Conservation (phyloP, 2,113 vertebrate species). For the Eretmochelys imbricata region DNA sequence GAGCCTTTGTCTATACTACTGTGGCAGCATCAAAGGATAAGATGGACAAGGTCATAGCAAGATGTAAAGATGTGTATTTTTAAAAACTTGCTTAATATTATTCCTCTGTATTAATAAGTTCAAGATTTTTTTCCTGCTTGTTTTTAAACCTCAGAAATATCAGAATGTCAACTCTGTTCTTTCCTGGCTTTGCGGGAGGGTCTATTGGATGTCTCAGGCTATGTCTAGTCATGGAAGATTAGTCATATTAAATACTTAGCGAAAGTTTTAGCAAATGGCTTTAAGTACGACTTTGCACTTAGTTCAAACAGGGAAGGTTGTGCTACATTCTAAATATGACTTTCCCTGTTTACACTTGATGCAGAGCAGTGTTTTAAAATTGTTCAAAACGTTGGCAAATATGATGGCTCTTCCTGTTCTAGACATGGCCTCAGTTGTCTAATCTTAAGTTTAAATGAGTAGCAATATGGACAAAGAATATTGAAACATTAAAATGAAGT, state of each 20-base stretch:
- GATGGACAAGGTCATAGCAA: background rate
- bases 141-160: background rate
- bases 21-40: background rate
- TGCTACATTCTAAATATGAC: background rate
- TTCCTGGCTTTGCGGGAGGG: background rate
- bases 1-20: background rate
- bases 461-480: background rate
- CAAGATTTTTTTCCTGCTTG: background rate
- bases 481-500: background rate
- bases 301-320: background rate
- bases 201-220: background rate
- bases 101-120: background rate
- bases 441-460: background rate
- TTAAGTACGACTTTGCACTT: background rate
- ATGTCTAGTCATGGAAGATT: background rate
- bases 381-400: background rate
- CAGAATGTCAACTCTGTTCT: background rate
- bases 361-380: background rate
- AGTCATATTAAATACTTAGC: background rate
- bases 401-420: background rate
- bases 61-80: background rate
- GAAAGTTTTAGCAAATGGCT: background rate
- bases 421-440: background rate
- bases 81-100: background rate
- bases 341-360: background rate